A percentile compares a stretch with the other conserved stretches of the same genome.
These are phyloP conservation scores for Pelosia muscerda DNA, from an alignment of 2,888 invertebrate species.

Conservation along the genomic window DNA sequence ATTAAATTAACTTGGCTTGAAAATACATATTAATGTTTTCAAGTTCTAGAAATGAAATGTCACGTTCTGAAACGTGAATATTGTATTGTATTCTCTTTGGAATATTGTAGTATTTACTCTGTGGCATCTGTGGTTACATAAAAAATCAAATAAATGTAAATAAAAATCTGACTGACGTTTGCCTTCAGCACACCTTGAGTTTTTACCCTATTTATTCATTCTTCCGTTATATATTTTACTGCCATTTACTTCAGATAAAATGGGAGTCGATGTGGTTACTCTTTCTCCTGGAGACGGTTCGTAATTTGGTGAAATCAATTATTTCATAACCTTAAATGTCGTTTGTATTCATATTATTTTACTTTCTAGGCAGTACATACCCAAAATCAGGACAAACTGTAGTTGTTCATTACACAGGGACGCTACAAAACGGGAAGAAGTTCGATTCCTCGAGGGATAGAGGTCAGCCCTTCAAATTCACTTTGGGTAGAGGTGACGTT, in stretches of 20 bases:
- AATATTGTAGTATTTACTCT: too few species aligned
- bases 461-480: slow-evolving; percentile 97
- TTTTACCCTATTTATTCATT: neutral
- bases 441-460: slow-evolving; percentile 99
- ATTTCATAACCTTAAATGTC: slow-evolving; percentile 49
- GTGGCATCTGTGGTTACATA: too few species aligned
- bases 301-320: slow-evolving; percentile 23
- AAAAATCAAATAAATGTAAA: neutral
- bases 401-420: slow-evolving; percentile 98
- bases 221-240: neutral
- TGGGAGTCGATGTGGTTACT: slow-evolving; percentile 82
- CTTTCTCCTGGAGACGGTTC: slow-evolving; percentile 77
- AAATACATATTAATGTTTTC: too few species aligned
- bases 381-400: slow-evolving; percentile 98
- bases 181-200: neutral
- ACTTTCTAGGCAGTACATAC: slow-evolving; percentile 92
- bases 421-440: slow-evolving; percentile 94
- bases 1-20: too few species aligned
- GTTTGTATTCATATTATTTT: slow-evolving; percentile 5
- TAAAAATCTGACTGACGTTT: slow-evolving; percentile 3
- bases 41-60: too few species aligned
- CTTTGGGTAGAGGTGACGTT: slow-evolving; percentile 98
- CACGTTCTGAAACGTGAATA: too few species aligned
- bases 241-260: slow-evolving; percentile 34
- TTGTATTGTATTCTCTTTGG: too few species aligned